These are phyloP conservation scores for Heliconius hewitsoni DNA, from an alignment of 1,140 invertebrate species.

Conservation along the genomic window DNA sequence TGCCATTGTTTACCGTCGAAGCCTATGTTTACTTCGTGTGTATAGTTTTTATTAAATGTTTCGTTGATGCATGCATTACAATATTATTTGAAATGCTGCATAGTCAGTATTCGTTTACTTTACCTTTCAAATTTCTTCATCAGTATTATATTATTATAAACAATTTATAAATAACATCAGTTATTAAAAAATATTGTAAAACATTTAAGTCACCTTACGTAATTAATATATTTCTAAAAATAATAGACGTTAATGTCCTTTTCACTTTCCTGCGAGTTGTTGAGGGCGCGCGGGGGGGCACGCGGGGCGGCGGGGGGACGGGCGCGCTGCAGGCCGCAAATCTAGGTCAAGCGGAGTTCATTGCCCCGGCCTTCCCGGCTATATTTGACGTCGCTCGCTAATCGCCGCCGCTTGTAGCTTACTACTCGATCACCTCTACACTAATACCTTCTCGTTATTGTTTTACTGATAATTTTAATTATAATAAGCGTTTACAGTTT, in stretches of 20 bases:
- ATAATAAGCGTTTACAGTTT: not conserved
- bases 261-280: slow-evolving; percentile 76
- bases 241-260: slow-evolving; percentile 57
- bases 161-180: not conserved
- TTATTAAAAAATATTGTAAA: not conserved
- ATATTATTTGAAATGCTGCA: slow-evolving; percentile 19
- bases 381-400: slow-evolving; percentile 78
- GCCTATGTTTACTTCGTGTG: not conserved
- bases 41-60: slow-evolving; percentile 1
- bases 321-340: slow-evolving; percentile 55
- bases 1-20: slow-evolving; percentile 33
- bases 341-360: slow-evolving; percentile 81
- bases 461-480: not conserved
- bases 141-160: not conserved
- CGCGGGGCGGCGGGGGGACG: slow-evolving; percentile 40
- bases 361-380: slow-evolving; percentile 81
- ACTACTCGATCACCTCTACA: slow-evolving; percentile 24
- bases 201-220: not conserved
- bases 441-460: not conserved
- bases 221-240: slow-evolving; percentile 24
- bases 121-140: not conserved
- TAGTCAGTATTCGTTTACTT: not conserved
- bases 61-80: not conserved
- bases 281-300: slow-evolving; percentile 42
- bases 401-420: slow-evolving; percentile 51